These are phyloP conservation scores for Trichogramma dendrolimi DNA, from an alignment of 2,888 invertebrate genomes.

Conservation along the genomic window DNA sequence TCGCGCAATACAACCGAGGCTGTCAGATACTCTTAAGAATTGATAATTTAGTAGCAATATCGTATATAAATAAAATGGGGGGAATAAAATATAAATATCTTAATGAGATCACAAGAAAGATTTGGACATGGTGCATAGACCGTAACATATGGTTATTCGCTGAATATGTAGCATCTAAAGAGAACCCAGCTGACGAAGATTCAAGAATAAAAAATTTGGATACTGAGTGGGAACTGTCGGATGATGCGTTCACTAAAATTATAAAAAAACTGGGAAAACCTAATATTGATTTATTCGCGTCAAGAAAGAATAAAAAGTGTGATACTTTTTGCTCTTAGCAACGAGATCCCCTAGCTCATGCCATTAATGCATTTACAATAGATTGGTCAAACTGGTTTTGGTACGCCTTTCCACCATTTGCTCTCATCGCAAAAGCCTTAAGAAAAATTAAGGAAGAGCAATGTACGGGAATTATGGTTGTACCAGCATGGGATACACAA, in stretches of 20 bases:
- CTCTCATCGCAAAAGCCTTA: conserved; percentile 26
- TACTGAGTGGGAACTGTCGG: neutral
- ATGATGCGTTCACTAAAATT: neutral
- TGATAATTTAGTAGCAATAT: neutral
- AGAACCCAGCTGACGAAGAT: neutral
- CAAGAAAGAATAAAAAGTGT: conserved; percentile 27
- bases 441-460: conserved; percentile 26
- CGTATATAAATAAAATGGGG: neutral
- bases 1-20: conserved; percentile 1
- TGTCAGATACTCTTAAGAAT: neutral
- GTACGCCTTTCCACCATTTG: conserved; percentile 33
- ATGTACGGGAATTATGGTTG: conserved; percentile 13
- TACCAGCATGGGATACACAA: conserved; percentile 22
- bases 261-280: neutral
- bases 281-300: too few species aligned
- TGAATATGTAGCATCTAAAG: neutral
- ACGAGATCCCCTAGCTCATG: conserved; percentile 25
- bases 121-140: neutral
- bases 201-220: neutral
- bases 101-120: neutral
- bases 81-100: neutral
- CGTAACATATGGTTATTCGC: neutral
- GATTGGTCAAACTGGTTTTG: conserved; percentile 22
- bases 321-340: conserved; percentile 24
- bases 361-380: conserved; percentile 27